Percentiles rank a stretch among this genome's conserved stretches.
Conservation (phyloP, 2,113 vertebrate genomes). For the Thalassoma bifasciatum region DNA sequence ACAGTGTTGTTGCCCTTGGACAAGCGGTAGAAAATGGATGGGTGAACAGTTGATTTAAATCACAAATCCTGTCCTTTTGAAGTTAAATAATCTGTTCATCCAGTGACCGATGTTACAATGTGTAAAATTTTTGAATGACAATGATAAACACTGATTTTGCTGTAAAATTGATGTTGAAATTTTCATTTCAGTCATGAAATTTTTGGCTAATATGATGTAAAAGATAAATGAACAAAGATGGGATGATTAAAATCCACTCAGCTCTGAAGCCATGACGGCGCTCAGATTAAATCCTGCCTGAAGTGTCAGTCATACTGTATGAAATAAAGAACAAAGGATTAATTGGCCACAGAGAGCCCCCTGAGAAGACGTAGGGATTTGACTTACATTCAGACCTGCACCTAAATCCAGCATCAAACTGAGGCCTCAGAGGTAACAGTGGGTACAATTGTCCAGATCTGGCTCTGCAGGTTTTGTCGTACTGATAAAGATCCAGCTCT, state of each 20-base stretch:
- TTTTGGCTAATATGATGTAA: constrained; percentile 8
- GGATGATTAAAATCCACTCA: constrained; percentile 3
- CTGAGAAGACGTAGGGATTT: constrained; percentile 7
- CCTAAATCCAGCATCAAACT: constrained; percentile 2
- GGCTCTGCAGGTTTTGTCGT: constrained; percentile 57
- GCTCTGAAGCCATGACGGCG: constrained; percentile 2
- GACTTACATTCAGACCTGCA: background rate
- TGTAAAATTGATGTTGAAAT: background rate
- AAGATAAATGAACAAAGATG: constrained; percentile 3
- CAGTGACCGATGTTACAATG: too few species aligned
- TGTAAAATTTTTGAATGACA: too few species aligned
- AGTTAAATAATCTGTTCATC: too few species aligned
- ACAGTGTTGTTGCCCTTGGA: too few species aligned
- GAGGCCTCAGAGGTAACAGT: constrained; percentile 21
- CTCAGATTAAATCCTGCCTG: constrained; percentile 27
- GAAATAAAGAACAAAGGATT: constrained; percentile 27
- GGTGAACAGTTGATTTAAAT: too few species aligned
- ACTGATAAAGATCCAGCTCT: constrained; percentile 66
- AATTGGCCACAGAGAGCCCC: constrained; percentile 1
- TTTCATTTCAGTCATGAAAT: background rate
- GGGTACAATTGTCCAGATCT: constrained; percentile 45
- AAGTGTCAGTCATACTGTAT: constrained; percentile 14
- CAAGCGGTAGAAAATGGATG: too few species aligned
- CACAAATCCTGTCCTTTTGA: too few species aligned
- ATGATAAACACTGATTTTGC: background rate